Base-by-base conservation (phyloP, 2,888 invertebrate genomes). In the Callyntrura guangdongensis region DNA sequence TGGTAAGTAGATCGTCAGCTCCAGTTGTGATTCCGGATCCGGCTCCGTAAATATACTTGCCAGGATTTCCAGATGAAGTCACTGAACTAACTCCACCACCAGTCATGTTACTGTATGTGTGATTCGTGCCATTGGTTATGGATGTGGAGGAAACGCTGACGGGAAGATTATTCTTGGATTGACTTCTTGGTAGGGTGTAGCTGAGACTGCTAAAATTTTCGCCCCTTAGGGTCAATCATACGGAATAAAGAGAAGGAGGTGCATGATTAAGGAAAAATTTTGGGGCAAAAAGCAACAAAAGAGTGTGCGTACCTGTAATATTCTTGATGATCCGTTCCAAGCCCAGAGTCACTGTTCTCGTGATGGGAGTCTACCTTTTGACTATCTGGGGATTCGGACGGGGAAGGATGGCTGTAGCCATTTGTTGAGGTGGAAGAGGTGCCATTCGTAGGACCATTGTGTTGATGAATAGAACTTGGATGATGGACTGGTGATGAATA, bases 321-420 rank as follows among this genome's bases (percentile, higher is more conserved):
- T 94, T 97, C 97, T 95, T 97, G 97, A 25, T 94, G 94, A 95
- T 97, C 97, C 20, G 96, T 97, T 72, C 97, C 97, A 5, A 97
- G 95, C 0, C 97, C 97, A 0, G 97, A 97, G 95, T 97, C 97
- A 0, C 97, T 97, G 94, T 97, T 97, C 94, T 97, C 97, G 93
- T 97, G 97, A 36, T 93, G 93, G 12, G 93, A 93, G 83, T 93
- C 93, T 27, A 93, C 93, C 84, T 92, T 93, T 79, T 93, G 93
- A 88, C 92, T 93, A 79, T 93, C 93, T 14, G 93, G 92, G 8
- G 93, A 92, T 53, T 92, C 92, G n/a, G 93, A 93, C 3, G 92
- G 92, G 11, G 93, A 93, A n/a, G 92, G 93, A 85, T 93, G 92
- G 53, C 90, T 85, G 59, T 92, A 91, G 17, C 91, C 93, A 61